These are phyloP conservation scores for Podabrus alpinus DNA, from an alignment of 2,888 invertebrate genomes.

Conservation along the genomic window DNA sequence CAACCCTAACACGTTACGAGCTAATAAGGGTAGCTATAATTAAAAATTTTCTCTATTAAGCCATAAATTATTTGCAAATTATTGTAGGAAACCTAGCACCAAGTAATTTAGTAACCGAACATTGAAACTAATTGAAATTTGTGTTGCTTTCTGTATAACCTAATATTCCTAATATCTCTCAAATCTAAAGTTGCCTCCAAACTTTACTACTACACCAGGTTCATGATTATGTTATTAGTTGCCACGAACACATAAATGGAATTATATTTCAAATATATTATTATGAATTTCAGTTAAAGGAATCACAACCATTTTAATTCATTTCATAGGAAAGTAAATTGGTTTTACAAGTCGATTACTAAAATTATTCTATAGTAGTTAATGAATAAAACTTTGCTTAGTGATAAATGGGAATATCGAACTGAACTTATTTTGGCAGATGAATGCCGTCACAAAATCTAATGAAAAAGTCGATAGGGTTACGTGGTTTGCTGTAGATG, in stretches of 20 bases:
- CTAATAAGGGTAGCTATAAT: background rate
- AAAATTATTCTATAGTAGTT: no score
- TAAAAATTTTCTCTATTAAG: background rate
- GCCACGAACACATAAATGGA: background rate
- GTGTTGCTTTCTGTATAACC: conserved; percentile 17
- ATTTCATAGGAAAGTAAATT: background rate
- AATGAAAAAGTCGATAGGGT: no score
- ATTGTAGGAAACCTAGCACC: conserved; percentile 2
- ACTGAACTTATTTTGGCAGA: no score
- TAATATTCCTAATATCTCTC: conserved; percentile 16
- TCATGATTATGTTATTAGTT: background rate
- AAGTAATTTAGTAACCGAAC: conserved; percentile 20
- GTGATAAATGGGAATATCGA: no score
- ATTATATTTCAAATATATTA: background rate
- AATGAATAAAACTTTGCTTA: no score
- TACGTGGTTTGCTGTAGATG: no score
- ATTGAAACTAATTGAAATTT: conserved; percentile 25
- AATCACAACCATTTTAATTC: background rate
- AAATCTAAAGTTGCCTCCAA: conserved; percentile 9
- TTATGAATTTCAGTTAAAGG: background rate
- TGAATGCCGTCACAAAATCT: no score
- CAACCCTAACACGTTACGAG: background rate
- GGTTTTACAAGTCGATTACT: background rate
- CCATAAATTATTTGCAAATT: background rate
- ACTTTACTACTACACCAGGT: conserved; percentile 12